Evolutionary conservation across 2,888 invertebrate species (phyloP), one percentile per base, ranked within the genome.

Genomic region (Amorpha juglandis): DNA sequence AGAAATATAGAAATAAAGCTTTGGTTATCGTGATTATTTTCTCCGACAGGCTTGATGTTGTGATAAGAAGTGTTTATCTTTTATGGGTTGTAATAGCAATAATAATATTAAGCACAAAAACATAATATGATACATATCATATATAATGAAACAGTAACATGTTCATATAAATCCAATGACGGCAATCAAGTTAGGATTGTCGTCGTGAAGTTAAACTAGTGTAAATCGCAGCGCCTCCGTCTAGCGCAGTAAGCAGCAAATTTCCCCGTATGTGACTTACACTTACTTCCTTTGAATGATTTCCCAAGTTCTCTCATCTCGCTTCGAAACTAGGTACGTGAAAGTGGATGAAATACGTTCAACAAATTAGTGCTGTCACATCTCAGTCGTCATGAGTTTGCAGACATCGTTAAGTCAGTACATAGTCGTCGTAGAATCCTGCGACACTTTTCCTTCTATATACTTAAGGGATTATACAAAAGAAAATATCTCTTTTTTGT

Each of bases 261-360:
- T 80, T 80, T 74, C 71, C 67, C 71, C 69, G 67, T 73, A 70
- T 74, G 71, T 70, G 73, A 74, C 69, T 72, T 74, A 71, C 72
- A 75, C 67, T 81, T 74, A 75, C 67, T 81, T 74, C 78, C 74
- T 72, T 72, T 73, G 74, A 77, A 75, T 74, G 74, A 78, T 78
- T 74, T 71, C 71, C 64, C 67, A 74, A 76, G 71, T 75, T 76
- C 64, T 42, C 69, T 67, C 69, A 55, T 58, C 45, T 50, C 58
- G 45, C 47, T 64, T 64, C 50, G 63, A 64, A 67, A 64, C 63
- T 64, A 50, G 33, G 45, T 27, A 66, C 50, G 62, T 14, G 62
- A 62, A 66, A 63, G 55, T 66, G 47, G 42, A 48, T 38, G 45
- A 42, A 65, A 53, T 62, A 64, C 62, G 48, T 62, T 51, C 62